A percentile compares a stretch with the other conserved stretches of the same genome.
Conservation (phyloP, 1,140 invertebrate genomes). For the Batillaria attramentaria region DNA sequence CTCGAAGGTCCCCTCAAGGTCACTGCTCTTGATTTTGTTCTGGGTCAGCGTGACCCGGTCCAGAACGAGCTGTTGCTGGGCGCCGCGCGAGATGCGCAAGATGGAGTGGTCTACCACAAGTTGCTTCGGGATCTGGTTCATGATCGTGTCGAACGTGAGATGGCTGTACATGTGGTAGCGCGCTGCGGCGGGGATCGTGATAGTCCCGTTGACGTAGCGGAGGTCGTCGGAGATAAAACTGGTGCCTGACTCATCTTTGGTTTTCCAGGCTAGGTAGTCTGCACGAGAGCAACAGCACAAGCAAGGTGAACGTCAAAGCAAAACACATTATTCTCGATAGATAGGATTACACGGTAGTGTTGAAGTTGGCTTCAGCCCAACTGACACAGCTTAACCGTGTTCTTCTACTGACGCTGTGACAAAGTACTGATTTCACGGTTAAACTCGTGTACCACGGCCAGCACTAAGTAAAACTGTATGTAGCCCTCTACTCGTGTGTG, state of each 20-base stretch:
- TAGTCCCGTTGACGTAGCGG: slow-evolving; percentile 28
- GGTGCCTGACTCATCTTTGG: neutral
- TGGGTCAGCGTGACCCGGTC: slow-evolving; percentile 21
- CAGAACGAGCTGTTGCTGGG: neutral
- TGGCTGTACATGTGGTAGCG: slow-evolving; percentile 31
- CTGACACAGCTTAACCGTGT: too few species aligned
- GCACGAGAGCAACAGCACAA: too few species aligned
- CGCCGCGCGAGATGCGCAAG: slow-evolving; percentile 3
- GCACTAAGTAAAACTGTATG: too few species aligned
- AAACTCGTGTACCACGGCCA: too few species aligned
- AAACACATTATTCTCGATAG: too few species aligned
- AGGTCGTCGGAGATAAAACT: slow-evolving; percentile 22
- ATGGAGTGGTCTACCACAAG: slow-evolving; percentile 28
- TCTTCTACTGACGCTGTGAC: too few species aligned
- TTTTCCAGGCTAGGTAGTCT: slow-evolving; percentile 29
- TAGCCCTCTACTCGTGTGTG: too few species aligned
- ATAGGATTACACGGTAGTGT: too few species aligned
- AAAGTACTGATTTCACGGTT: too few species aligned
- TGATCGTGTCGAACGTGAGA: slow-evolving; percentile 30
- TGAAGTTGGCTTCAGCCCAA: too few species aligned
- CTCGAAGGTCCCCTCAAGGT: slow-evolving; percentile 30
- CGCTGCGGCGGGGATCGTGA: slow-evolving; percentile 21
- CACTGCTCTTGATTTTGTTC: slow-evolving; percentile 21
- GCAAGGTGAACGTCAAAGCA: too few species aligned
- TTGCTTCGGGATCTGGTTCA: neutral